Evolutionary conservation across 2,888 invertebrate genomes (phyloP).

Genomic region (Diloba caeruleocephala): DNA sequence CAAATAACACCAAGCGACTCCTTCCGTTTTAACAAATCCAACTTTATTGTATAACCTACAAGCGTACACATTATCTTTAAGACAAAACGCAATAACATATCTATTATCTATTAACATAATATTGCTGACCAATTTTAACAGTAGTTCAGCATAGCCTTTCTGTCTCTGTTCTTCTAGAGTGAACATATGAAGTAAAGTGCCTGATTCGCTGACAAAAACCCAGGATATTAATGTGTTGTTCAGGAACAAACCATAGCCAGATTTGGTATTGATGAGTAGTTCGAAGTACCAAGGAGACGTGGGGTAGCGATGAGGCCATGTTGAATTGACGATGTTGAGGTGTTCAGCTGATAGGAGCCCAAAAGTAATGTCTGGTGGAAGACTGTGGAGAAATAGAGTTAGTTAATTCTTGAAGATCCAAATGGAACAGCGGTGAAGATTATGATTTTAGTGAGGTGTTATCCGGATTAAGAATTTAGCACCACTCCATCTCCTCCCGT

Average conservation of each 20-base stretch:
- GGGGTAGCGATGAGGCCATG: slow-evolving; percentile 69
- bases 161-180: slow-evolving; percentile 68
- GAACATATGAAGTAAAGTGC: slow-evolving; percentile 69
- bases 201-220: slow-evolving; percentile 69
- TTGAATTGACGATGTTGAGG: slow-evolving; percentile 59
- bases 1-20: slow-evolving; percentile 60
- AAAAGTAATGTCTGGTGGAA: slow-evolving; percentile 57
- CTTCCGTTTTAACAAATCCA: slow-evolving; percentile 54
- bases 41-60: slow-evolving; percentile 67
- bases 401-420: too few relatives aligned
- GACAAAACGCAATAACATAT: slow-evolving; percentile 63
- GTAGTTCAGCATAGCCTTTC: slow-evolving; percentile 69
- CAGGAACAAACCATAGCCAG: slow-evolving; percentile 67
- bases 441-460: too few relatives aligned
- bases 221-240: slow-evolving; percentile 63
- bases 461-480: too few relatives aligned
- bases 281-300: slow-evolving; percentile 64
- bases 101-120: slow-evolving; percentile 58
- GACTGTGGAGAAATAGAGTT: slow-evolving; percentile 51
- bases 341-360: slow-evolving; percentile 59
- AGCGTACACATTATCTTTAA: slow-evolving; percentile 62
- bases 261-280: slow-evolving; percentile 63
- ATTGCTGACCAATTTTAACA: slow-evolving; percentile 67
- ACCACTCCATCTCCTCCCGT: too few relatives aligned
- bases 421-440: too few relatives aligned